Evolutionary conservation across 2,797 vertebrate genomes (phyloP), one percentile per base, ranked within the genome.

Genomic region (Neosalanx taihuensis): DNA sequence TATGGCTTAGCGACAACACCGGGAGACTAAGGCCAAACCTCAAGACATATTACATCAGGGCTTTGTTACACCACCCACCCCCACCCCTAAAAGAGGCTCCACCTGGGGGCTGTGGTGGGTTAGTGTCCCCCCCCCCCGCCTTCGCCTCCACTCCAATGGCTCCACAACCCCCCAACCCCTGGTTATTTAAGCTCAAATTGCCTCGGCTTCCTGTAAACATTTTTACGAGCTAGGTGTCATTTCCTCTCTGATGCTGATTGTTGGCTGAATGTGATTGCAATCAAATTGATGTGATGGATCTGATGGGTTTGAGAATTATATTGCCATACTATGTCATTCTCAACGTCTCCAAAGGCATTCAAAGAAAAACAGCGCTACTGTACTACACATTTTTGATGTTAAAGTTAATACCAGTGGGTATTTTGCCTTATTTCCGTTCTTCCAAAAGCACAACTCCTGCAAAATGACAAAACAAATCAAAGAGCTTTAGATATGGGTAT

Each of bases 141-240:
- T 5, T 5, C 33, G 33, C 6, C 35, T 6, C 35, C 35, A 76
- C 64, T 73, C 70, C 83, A 83, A 85, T 83, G 85, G 80, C 78
- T 82, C 79, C 77, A 72, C 69, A 81, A 76, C 78, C 79, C 72
- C 75, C 12, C n/a, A n/a, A n/a, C n/a, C n/a, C n/a, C n/a, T n/a
- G 68, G 74, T 81, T 74, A 78, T 83, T 84, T 82, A 33, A 79
- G 69, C 71, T 70, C 13, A 84, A 75, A 84, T 81, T 83, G 77
- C 75, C 79, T 82, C 80, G 80, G 76, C 69, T 60, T 77, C 70
- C 61, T 73, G 9, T 71, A 80, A 82, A 82, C 80, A 74, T 83
- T 76, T 81, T 53, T 53, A 15, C 51, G 9, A 82, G 75, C 64
- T 68, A 80, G 81, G 83, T 71, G 72, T 56, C 57, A 79, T 84